A percentile compares a stretch with the other conserved stretches of the same genome.
Evolutionary conservation across 2,888 invertebrate species (phyloP).

Genomic region (Diaphora mendica): DNA sequence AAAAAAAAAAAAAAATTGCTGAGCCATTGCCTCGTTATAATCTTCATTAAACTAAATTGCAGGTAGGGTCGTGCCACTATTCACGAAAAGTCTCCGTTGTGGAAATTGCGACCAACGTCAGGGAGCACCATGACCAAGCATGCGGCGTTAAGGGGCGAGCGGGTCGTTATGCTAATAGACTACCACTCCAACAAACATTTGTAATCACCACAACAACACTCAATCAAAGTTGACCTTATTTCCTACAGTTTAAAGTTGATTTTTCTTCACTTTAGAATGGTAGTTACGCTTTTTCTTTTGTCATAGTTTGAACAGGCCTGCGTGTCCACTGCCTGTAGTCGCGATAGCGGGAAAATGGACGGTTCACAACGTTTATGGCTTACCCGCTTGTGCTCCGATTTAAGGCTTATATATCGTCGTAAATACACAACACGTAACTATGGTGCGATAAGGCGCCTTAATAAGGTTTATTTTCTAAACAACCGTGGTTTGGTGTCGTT

Average conservation of each 20-base stretch:
- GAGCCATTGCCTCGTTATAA: slow-evolving; percentile 46
- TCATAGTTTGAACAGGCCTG: slow-evolving; percentile 60
- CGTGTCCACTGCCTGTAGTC: slow-evolving; percentile 78
- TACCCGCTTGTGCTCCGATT: slow-evolving; percentile 77
- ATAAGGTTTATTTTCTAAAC: slow-evolving; percentile 77
- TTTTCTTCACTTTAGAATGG: slow-evolving; percentile 9
- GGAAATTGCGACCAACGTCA: slow-evolving; percentile 83
- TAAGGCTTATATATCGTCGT: slow-evolving; percentile 76
- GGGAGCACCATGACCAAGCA: slow-evolving; percentile 85
- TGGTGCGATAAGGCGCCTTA: slow-evolving; percentile 74
- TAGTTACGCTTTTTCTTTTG: slow-evolving; percentile 47
- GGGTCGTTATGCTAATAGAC: slow-evolving; percentile 84
- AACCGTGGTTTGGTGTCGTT: slow-evolving; percentile 63
- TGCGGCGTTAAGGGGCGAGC: slow-evolving; percentile 85
- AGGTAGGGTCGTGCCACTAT: slow-evolving; percentile 69
- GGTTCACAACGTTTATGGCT: slow-evolving; percentile 85
- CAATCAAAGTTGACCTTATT: slow-evolving; percentile 46
- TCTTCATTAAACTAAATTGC: slow-evolving; percentile 59
- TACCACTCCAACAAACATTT: slow-evolving; percentile 46
- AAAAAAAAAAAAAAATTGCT: slow-evolving; percentile 5
- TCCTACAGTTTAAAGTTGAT: background rate
- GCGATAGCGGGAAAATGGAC: slow-evolving; percentile 84
- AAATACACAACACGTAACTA: slow-evolving; percentile 73
- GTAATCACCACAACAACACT: slow-evolving; percentile 18
- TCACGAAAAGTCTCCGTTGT: slow-evolving; percentile 73